Evolutionary conservation across 1,140 invertebrate species (phyloP), one percentile per base, ranked within the genome.

Genomic region (Goniozus legneri): DNA sequence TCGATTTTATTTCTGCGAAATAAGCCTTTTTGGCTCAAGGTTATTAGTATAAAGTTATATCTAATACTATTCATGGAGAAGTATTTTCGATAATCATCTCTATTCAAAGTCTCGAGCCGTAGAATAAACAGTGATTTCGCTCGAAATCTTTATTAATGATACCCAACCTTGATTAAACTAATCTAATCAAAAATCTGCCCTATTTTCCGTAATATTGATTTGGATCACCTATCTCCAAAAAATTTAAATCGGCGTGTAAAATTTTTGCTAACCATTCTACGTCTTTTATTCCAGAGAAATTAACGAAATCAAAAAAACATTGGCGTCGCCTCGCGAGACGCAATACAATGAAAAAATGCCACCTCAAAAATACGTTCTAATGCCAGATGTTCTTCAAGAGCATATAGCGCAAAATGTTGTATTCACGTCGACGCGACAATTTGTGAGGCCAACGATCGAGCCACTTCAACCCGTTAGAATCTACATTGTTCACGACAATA

Each of bases 401-500:
- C 77, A 78, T 12, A 73, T 86, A 6, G 72, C 78, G 18, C 62
- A 64, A 2, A 76, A 80, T 37, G 65, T 83, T 2, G 64, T 62
- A 14, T 83, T 78, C 39, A 73, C 69, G 1, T 70, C 69, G 2
- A 55, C 51, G 2, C 50, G 62, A 31, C 62, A 65, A 27, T 60
- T 52, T 0, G 19, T 52, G 3, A 50, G 56, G 8, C 60, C 54
- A 0, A 66, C 60, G 8, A 45, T 75, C 1, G 81, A 87, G 67
- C 78, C 82, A 0, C 58, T 89, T 8, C 76, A 81, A n/a, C 74
- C 82, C 0, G 77, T 84, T 8, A 75, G 85, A 15, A 79, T 88
- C 10, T 86, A 81, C 44, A 74, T 88, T 16, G 78, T 86, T 2
- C 84, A 88, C 56, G 85, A 90, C 47, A 89, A 88, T 53, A 79